A percentile compares a stretch with the other conserved stretches of the same genome.
Conservation (phyloP, 1,140 invertebrate genomes). For the Mizuhopecten yessoensis region DNA sequence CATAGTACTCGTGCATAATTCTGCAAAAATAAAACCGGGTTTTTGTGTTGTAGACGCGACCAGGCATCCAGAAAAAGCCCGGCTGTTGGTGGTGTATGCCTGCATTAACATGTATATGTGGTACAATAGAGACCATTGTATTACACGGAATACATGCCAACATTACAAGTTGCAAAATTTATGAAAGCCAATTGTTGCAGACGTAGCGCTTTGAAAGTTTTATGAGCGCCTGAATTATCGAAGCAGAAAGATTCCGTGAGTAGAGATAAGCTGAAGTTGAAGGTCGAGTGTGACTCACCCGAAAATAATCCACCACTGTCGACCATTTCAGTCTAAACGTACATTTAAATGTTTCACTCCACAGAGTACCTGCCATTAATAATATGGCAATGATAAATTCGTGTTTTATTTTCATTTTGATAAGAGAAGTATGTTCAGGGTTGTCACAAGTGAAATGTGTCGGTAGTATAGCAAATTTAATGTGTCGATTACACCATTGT, state of each 20-base stretch:
- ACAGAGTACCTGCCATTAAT: background rate
- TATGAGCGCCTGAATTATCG: constrained; percentile 3
- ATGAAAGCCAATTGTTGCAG: constrained; percentile 36
- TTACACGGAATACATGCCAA: background rate
- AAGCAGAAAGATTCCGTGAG: background rate
- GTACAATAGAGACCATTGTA: background rate
- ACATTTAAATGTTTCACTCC: background rate
- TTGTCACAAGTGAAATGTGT: too few relatives aligned
- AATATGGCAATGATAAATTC: background rate
- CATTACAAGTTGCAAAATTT: constrained; percentile 40
- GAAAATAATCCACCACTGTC: background rate
- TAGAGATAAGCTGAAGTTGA: background rate
- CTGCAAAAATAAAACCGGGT: background rate
- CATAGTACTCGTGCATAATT: constrained; percentile 23
- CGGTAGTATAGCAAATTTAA: too few relatives aligned
- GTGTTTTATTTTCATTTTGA: background rate
- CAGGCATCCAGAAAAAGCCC: background rate
- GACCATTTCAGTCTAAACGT: background rate
- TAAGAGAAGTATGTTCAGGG: too few relatives aligned
- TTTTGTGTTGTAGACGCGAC: background rate
- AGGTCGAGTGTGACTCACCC: background rate
- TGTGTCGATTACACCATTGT: too few relatives aligned
- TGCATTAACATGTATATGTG: background rate
- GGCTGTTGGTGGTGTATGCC: background rate
- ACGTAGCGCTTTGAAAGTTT: constrained; percentile 3